Evolutionary conservation across 1,140 invertebrate genomes (phyloP), one percentile per base, ranked within the genome.

Genomic region (Plutomurus gul): DNA sequence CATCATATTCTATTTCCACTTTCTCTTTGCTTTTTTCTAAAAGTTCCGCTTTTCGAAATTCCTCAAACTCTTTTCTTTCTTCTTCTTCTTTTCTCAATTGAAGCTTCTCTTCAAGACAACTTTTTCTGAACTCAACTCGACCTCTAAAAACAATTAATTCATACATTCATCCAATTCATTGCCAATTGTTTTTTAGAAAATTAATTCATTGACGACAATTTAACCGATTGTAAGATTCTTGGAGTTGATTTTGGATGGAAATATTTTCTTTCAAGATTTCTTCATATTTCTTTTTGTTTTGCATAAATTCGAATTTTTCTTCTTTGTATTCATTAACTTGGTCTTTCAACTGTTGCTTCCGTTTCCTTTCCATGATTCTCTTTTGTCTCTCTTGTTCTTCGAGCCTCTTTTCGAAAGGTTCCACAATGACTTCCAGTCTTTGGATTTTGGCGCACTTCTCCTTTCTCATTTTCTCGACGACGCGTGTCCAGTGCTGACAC

Each of bases 11-110:
- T 18, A 83, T 60, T 7, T 78, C 73, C 0, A 80, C 73, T 73
- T 77, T 82, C 22, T 82, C 78, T 46, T 83, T 83, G 0, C 51
- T 76, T 22, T 65, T 56, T 73, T 83, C 82, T 5, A 82, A 46
- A 8, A 60, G 0, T 13, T n/a, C 46, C 22, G 4, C 8, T 33
- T 49, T 36, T 27, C 22, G 18, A 13, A 37, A 3, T 43, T 65
- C 18, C 36, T 79, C 75, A 16, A 40, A 43, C 18, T 79, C 47
- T 56, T 51, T 77, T 40, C 65, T 40, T 27, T 43, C 70, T 56
- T 82, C 72, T n/a, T 25, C 7, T 20, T 72, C 71, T 40, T 39
- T 49, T 6, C 43, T 36, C 4, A 6, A 39, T 11, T 47, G 33
- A 4, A 20, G 18, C 27, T 80, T 80, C 20, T 76, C 40, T 49